Evolutionary conservation across 2,797 vertebrate genomes (phyloP), one percentile per base, ranked within the genome.

Genomic region (Lycodopsis pacificus): DNA sequence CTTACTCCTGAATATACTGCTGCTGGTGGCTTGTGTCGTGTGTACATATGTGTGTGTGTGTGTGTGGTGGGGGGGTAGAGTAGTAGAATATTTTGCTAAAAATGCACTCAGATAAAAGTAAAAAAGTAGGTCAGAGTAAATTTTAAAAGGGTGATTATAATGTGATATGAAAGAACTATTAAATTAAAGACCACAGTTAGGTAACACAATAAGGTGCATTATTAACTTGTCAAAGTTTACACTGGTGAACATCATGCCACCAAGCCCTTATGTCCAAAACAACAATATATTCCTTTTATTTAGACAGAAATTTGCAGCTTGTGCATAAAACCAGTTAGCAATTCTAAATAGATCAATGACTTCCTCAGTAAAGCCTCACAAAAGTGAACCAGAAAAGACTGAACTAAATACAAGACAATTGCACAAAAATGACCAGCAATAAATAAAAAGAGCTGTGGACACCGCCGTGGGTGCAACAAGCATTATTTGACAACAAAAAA

Each of bases 1-100:
- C 59, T 67, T 54, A 79, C 73, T 73, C 58, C 63, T 66, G 56
- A 81, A 72, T 67, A 49, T 73, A 59, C 63, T 59, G 30, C 65
- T 72, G 66, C 71, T 79, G 49, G 74, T 36, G 25, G 44, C 46
- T 65, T 66, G 49, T 65, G 32, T 71, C 42, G 40, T 71, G 62
- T 71, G 54, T 62, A 66, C 65, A 75, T 70, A 62, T 73, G 53
- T 56, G 48, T 58, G 15, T 4, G 22, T 25, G 25, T 25, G 25
- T 25, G 25, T 25, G 25, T 25, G 25, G 63, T 44, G 46, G 62
- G n/a, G 40, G 30, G 15, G 32, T 17, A 32, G 40, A 49, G 40
- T 66, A 62, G 5, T 32, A 61, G 15, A 56, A n/a, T 65, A 27
- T 63, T 38, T 53, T 10, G 30, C 22, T 25, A 49, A 12, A 56